phyloP scores from a whole-genome alignment of 1,140 invertebrate species.

The Apis dorsata region DNA sequence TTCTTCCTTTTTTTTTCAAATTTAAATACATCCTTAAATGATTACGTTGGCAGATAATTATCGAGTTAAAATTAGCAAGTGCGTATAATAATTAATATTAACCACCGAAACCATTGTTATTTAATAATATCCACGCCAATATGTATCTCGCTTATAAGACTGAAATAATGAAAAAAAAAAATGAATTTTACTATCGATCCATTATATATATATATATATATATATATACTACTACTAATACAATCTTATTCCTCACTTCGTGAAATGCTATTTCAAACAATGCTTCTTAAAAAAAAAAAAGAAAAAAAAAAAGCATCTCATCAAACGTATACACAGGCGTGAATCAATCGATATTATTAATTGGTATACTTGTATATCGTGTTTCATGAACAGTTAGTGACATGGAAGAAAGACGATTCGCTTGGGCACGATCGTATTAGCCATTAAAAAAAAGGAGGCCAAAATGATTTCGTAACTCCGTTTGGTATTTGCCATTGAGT shows the following conservation, averaged over 20 bases:
- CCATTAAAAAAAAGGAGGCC: slow-evolving; percentile 15
- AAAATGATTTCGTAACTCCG: slow-evolving; percentile 17
- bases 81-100: background rate
- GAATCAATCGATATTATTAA: background rate
- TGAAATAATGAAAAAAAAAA: background rate
- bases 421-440: background rate
- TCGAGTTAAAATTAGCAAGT: background rate
- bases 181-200: too few species aligned
- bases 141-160: background rate
- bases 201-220: too few species aligned
- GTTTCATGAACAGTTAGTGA: background rate
- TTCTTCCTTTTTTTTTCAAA: background rate
- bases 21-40: background rate
- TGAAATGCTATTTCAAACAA: too few species aligned
- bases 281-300: too few species aligned
- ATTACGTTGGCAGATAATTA: background rate
- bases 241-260: too few species aligned
- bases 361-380: background rate
- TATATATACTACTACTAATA: too few species aligned
- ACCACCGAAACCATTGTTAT: background rate
- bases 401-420: background rate
- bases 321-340: background rate
- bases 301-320: background rate
- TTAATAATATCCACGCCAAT: background rate
- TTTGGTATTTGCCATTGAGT: slow-evolving; percentile 13